Evolutionary conservation across 1,140 invertebrate genomes (phyloP).

Genomic region (Temnothorax curvispinosus): DNA sequence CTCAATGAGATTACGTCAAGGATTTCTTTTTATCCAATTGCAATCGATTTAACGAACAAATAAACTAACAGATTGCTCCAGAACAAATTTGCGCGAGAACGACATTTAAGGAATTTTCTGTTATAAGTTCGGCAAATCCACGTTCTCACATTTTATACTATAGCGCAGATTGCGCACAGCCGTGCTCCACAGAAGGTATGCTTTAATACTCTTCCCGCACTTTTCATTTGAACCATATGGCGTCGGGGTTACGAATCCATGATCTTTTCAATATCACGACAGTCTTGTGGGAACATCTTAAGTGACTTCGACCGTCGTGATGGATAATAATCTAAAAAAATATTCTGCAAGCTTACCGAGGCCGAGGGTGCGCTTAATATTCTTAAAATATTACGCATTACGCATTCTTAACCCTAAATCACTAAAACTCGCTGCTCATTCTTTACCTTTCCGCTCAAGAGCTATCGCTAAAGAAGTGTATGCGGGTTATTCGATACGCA

Average conservation of each 20-base stretch:
- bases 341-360: not conserved
- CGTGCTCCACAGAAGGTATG: slow-evolving; percentile 20
- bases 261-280: slow-evolving; percentile 66
- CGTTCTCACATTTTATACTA: slow-evolving; percentile 32
- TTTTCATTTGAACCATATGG: slow-evolving; percentile 70
- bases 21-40: not conserved
- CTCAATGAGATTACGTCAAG: not conserved
- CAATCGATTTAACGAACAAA: not conserved
- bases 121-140: not conserved
- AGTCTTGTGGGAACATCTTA: slow-evolving; percentile 50
- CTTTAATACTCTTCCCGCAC: slow-evolving; percentile 65
- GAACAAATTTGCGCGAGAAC: not conserved
- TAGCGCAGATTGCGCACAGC: slow-evolving; percentile 27
- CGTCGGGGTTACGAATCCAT: slow-evolving; percentile 57
- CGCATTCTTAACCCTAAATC: not conserved
- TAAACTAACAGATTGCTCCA: not conserved
- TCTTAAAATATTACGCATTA: not conserved
- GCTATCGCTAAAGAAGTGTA: not conserved
- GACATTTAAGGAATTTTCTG: slow-evolving; percentile 13
- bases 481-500: slow-evolving; percentile 14
- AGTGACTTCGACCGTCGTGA: slow-evolving; percentile 26
- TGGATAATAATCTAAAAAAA: slow-evolving; percentile 51
- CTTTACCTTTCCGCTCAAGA: not conserved
- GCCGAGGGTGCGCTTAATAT: not conserved
- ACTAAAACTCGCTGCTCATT: not conserved